Conservation (phyloP, 2,888 invertebrate genomes). For the Drosophila neoperkinsi region DNA sequence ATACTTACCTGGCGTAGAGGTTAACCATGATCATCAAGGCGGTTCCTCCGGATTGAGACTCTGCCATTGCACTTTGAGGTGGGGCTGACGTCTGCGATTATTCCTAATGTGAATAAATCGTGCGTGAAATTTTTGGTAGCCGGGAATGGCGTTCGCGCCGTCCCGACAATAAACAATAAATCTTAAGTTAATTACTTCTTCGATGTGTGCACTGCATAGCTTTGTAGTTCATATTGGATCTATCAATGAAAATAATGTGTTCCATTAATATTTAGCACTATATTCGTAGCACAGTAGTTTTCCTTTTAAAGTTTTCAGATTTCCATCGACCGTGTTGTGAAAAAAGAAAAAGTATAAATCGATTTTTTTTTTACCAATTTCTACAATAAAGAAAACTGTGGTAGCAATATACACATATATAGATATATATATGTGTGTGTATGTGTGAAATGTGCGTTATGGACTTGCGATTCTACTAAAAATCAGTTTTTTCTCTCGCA, state of each 20-base stretch:
- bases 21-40: conserved; percentile 78
- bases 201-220: neutral
- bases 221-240: neutral
- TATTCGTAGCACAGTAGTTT: neutral
- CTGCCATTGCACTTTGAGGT: conserved; percentile 37
- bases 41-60: conserved; percentile 32
- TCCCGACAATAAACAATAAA: conserved; percentile 84
- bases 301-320: neutral
- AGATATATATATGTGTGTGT: neutral
- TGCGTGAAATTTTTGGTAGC: conserved; percentile 85
- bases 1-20: conserved; percentile 83
- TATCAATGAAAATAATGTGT: neutral
- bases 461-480: conserved; percentile 17
- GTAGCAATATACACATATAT: neutral
- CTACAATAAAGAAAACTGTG: neutral
- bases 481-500: conserved; percentile 18
- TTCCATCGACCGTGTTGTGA: neutral
- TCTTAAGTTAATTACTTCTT: neutral
- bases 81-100: conserved; percentile 63
- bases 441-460: conserved; percentile 1
- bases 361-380: neutral
- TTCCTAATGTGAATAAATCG: conserved; percentile 68
- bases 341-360: neutral
- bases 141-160: conserved; percentile 88
- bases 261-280: neutral